A percentile compares a stretch with the other conserved stretches of the same genome.
These are phyloP conservation scores for Lipotes vexillifer DNA, from an alignment of 2,113 vertebrate species.

Conservation along the genomic window DNA sequence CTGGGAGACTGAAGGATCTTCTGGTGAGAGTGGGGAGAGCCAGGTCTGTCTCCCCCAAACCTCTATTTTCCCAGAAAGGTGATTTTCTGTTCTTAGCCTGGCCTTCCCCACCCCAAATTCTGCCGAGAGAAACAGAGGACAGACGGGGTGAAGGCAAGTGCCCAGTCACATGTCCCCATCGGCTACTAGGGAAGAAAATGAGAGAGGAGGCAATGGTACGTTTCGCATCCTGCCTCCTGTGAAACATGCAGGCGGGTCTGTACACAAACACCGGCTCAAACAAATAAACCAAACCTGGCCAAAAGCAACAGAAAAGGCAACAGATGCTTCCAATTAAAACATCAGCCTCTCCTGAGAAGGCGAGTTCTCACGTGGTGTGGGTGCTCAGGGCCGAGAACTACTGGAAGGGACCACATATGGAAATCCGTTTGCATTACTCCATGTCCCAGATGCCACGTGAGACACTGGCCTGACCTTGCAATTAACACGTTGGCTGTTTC, in stretches of 20 bases:
- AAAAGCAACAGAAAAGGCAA: conserved; percentile 73
- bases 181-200: conserved; percentile 17
- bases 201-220: background rate
- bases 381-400: conserved; percentile 42
- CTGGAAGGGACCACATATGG: conserved; percentile 64
- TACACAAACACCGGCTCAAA: conserved; percentile 68
- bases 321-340: conserved; percentile 77
- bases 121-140: background rate
- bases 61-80: background rate
- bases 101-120: background rate
- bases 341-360: conserved; percentile 61
- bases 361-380: conserved; percentile 60
- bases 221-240: background rate
- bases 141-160: background rate
- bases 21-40: background rate
- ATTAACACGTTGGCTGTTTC: conserved; percentile 60
- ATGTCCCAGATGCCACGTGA: conserved; percentile 62
- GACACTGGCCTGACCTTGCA: conserved; percentile 62
- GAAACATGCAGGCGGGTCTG: conserved; percentile 58
- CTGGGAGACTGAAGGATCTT: background rate
- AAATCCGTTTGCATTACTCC: conserved; percentile 66
- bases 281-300: conserved; percentile 73
- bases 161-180: background rate
- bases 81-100: background rate
- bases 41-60: background rate